Evolutionary conservation across 2,113 vertebrate species (phyloP), one percentile per base, ranked within the genome.

Genomic region (Lichenostomus cassidix): DNA sequence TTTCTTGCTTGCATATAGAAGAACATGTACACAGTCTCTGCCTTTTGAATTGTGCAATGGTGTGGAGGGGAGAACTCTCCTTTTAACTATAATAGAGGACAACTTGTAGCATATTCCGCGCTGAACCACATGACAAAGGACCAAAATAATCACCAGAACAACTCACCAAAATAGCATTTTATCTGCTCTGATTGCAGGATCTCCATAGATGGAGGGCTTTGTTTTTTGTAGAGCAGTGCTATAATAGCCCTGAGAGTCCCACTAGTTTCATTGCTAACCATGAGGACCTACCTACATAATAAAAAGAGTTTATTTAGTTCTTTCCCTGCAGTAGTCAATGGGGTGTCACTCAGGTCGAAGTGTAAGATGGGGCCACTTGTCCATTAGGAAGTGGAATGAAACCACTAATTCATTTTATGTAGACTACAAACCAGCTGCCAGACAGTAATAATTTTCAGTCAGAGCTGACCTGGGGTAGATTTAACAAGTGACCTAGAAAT

Each of bases 401-500:
- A 94, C 94, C 90, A 59, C 95, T 86, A 93, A 96, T 96, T 95
- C 94, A 95, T 92, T 95, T 96, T 88, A 84, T 87, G 88, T 94
- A 81, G 92, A 69, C 85, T 94, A 77, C 63, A 81, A 94, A 97
- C 63, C 92, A 96, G 89, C 94, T 96, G 95, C 95, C 83, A 89
- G 95, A 90, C 91, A 94, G 94, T 79, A 88, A 94, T 95, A 92
- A 94, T 95, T 92, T 96, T 95, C 90, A 87, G 94, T 94, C 80
- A 78, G 31, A 46, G 60, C 73, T 97, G 94, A 94, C 94, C 94
- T 97, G 92, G 92, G 87, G 62, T 95, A 94, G 82, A 78, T 95
- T 96, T 95, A 95, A 94, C 94, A 95, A 96, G 90, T 94, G 95
- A 95, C 87, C 94, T 97, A 97, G 94, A 96, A 97, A 92, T 90